Evolutionary conservation across 2,888 invertebrate species (phyloP), one percentile per base, ranked within the genome.

Genomic region (Platypus cylindrus): DNA sequence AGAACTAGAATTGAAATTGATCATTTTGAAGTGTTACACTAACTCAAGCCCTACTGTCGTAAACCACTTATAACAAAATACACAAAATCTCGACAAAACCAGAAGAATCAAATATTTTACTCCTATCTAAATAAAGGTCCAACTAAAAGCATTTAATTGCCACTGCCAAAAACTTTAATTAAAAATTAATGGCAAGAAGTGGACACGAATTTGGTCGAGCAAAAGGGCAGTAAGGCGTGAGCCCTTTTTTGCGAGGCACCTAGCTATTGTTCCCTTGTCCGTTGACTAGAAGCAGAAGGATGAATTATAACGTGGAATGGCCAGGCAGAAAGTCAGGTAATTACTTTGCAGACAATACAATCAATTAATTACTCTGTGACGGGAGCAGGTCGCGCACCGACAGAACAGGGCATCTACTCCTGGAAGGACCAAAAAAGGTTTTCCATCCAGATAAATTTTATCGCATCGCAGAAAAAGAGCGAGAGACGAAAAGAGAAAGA

Each of bases 281-380:
- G 50, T 40, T 55, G 56, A 54, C 58, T 56, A 55, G 57, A 58
- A 60, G 51, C 51, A 53, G 52, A 56, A 58, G 55, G 59, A 59
- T 59, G 58, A 60, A 57, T 57, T 59, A 59, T 59, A 50, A 53
- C 51, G 44, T 38, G 48, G 51, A 47, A 45, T 50, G 52, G 49
- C 45, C 48, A 52, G 52, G 53, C 55, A 51, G 56, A 57, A 54
- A 56, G 53, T 57, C 63, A 63, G 63, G 63, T 63, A 62, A 63
- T 63, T 62, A 61, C 61, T 60, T 62, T 60, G 56, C 55, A 58
- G 59, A 62, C 61, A 62, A 63, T 62, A 56, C 60, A 57, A 62
- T 63, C 62, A 61, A 63, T 63, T 63, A 62, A 63, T 63, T 62
- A 61, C 55, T 51, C n/a, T 54, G 55, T 57, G 62, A 60, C 62